Evolutionary conservation across 2,888 invertebrate genomes (phyloP).

Genomic region (Caenorhabditis drosophilae): DNA sequence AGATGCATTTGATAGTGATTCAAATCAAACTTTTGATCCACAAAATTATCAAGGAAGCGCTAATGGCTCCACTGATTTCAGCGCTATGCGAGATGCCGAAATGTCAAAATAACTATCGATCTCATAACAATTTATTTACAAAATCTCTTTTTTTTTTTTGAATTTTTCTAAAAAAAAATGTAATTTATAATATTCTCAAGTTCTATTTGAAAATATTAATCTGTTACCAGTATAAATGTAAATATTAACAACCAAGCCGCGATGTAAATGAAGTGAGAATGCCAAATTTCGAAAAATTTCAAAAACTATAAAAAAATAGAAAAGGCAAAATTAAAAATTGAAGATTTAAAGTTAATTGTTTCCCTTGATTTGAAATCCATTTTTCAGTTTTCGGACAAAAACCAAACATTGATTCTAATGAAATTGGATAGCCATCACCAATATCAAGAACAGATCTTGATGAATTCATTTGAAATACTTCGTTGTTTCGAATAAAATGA

Average conservation of each 20-base stretch:
- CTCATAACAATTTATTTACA: background rate
- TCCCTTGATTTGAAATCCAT: too few relatives aligned
- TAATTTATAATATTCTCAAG: background rate
- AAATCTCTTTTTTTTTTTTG: too few relatives aligned
- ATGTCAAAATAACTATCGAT: slow-evolving; percentile 30
- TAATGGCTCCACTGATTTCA: slow-evolving; percentile 60
- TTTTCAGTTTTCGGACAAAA: too few relatives aligned
- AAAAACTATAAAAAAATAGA: too few relatives aligned
- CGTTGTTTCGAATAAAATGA: slow-evolving; percentile 18
- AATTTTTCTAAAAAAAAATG: background rate
- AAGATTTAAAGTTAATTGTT: too few relatives aligned
- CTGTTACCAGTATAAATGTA: background rate
- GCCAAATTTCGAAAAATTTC: too few relatives aligned
- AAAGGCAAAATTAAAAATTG: too few relatives aligned
- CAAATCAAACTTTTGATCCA: slow-evolving; percentile 59
- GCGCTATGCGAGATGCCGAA: slow-evolving; percentile 60
- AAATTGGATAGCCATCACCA: slow-evolving; percentile 18
- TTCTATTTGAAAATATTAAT: background rate
- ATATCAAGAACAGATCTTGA: slow-evolving; percentile 25
- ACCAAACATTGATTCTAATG: slow-evolving; percentile 12
- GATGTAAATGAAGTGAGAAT: too few relatives aligned
- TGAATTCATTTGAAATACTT: slow-evolving; percentile 36
- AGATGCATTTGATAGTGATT: slow-evolving; percentile 62
- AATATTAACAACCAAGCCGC: too few relatives aligned
- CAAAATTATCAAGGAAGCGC: slow-evolving; percentile 32